Conservation (phyloP, 2,113 vertebrate species). For the Centropristis striata region DNA sequence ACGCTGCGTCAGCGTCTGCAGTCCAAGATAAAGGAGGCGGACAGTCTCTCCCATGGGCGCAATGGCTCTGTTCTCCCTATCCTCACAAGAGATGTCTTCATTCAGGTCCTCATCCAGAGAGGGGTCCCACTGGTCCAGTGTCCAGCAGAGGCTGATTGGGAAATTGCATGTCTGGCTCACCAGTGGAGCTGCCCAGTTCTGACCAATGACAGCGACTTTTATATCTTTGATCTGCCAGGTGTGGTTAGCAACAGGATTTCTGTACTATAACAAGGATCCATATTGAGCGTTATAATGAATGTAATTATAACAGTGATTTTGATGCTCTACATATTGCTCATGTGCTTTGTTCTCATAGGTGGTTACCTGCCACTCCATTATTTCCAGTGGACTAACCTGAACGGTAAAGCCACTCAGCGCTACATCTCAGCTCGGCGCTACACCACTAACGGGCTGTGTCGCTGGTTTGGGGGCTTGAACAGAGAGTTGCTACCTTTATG, state of each 20-base stretch:
- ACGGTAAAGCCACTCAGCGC: constrained; percentile 65
- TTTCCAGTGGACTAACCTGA: constrained; percentile 90
- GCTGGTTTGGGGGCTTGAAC: constrained; percentile 84
- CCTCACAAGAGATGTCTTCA: constrained; percentile 88
- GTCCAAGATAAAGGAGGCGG: constrained; percentile 88
- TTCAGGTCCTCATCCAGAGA: constrained; percentile 87
- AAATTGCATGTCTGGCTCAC: constrained; percentile 92
- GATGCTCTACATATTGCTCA: not conserved
- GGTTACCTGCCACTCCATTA: constrained; percentile 90
- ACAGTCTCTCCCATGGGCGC: constrained; percentile 83
- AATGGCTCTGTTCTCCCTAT: constrained; percentile 88
- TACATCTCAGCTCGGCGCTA: constrained; percentile 89
- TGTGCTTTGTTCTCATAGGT: constrained; percentile 56
- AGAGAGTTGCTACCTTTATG: constrained; percentile 89
- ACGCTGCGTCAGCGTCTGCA: constrained; percentile 87
- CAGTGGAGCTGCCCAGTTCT: constrained; percentile 94
- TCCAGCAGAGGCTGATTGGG: constrained; percentile 92
- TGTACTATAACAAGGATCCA: not conserved
- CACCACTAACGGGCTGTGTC: constrained; percentile 85
- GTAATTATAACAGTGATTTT: not conserved
- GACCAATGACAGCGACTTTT: constrained; percentile 96
- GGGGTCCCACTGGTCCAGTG: constrained; percentile 90
- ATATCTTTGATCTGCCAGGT: constrained; percentile 90
- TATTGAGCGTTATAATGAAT: constrained; percentile 1
- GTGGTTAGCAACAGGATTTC: constrained; percentile 59